These are phyloP conservation scores for Erythrolamprus reginae DNA, from an alignment of 2,113 vertebrate genomes.

Conservation along the genomic window DNA sequence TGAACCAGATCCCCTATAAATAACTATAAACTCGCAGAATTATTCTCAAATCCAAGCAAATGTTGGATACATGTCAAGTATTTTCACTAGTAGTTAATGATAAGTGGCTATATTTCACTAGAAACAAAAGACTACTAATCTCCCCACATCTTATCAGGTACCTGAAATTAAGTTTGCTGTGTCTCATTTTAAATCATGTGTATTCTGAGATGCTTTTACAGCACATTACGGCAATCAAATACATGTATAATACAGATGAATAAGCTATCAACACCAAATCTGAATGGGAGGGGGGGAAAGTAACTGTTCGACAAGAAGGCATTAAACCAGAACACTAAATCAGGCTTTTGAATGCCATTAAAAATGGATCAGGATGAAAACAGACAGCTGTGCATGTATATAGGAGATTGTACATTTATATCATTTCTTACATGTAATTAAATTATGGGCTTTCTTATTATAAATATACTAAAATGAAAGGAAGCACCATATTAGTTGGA, in stretches of 20 bases:
- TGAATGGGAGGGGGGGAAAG: background rate
- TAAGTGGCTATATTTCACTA: background rate
- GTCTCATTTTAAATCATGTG: background rate
- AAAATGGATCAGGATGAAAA: background rate
- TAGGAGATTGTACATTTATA: constrained; percentile 22
- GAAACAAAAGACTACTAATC: background rate
- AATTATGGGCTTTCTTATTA: constrained; percentile 54
- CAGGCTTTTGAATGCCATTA: constrained; percentile 23
- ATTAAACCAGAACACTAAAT: constrained; percentile 11
- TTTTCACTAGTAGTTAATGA: background rate
- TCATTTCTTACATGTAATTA: constrained; percentile 55
- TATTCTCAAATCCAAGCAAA: background rate
- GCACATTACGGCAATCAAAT: background rate
- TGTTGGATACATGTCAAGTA: background rate
- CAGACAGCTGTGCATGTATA: background rate
- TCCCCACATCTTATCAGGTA: background rate
- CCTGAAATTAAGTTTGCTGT: background rate
- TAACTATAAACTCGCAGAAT: background rate
- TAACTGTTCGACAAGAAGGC: background rate
- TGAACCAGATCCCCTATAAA: background rate
- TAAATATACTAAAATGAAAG: constrained; percentile 40
- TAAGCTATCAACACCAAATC: background rate
- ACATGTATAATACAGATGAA: background rate
- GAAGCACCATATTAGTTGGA: constrained; percentile 53
- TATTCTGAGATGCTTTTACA: background rate